Base-by-base conservation (phyloP, 2,888 invertebrate genomes). In the Coenonympha glycerion region DNA sequence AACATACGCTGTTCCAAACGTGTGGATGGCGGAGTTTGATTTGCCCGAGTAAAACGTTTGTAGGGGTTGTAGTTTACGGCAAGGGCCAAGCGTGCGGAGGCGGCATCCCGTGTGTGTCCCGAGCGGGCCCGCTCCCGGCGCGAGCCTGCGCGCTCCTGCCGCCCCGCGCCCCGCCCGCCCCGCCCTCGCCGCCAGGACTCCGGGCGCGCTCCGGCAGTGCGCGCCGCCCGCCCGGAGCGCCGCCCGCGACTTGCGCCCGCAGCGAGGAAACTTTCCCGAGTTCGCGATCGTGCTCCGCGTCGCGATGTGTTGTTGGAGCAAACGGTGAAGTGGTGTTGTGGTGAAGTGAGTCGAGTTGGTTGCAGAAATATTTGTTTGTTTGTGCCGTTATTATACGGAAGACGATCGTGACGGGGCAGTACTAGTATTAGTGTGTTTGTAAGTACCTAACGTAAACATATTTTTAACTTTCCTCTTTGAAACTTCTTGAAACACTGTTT, bases 111-210 rank as follows among this genome's bases (percentile, higher is more conserved):
- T n/a, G n/a, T n/a, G n/a, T n/a, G n/a, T n/a, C n/a, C n/a, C n/a
- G n/a, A n/a, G n/a, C n/a, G 41, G 47, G 45, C 16, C 49, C 26
- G 53, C 45, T 22, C 30, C 41, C 33, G 24, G 42, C 45, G 47
- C 13, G 47, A 53, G 47, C 55, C 56, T 39, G 26, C 57, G 54
- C 53, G 49, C 55, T n/a, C n/a, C n/a, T n/a, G n/a, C 13, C 47
- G 54, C 48, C 55, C 56, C 40, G 26, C 57, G 54, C 53, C 50
- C 55, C 51, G 55, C 55, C 60, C 60, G 47, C 61, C 40, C 58
- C 44, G 54, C 59, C 47, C 50, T 52, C 44, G 28, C 56, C 49
- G 45, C 44, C 51, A 24, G 44, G 34, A 31, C 21, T 36, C 44
- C 52, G 55, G 42, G 55, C 42, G 47, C 53, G 53, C 50, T 46